Conservation (phyloP, 2,113 vertebrate genomes). For the Oreochromis niloticus region DNA sequence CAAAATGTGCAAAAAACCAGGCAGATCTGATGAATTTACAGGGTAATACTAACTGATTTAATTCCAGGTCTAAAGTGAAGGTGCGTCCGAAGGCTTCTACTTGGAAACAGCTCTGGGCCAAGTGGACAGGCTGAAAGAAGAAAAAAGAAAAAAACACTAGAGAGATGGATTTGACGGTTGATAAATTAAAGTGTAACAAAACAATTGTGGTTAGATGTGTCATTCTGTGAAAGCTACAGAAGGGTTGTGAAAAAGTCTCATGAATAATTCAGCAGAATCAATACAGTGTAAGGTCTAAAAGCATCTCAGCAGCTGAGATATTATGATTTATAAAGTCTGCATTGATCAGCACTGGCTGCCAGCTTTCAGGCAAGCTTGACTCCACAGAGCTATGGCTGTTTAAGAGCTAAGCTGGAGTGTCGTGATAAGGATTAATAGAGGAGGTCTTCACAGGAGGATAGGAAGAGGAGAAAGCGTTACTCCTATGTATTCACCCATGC, state of each 20-base stretch:
- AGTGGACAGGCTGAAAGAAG: slow-evolving; percentile 75
- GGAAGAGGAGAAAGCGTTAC: background rate
- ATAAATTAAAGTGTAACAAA: slow-evolving; percentile 9
- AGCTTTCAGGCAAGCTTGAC: background rate
- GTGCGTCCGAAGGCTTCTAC: slow-evolving; percentile 79
- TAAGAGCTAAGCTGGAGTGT: background rate
- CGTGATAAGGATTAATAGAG: background rate
- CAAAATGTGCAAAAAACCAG: background rate
- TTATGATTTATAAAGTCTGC: slow-evolving; percentile 33
- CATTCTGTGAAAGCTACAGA: background rate
- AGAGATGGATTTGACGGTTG: background rate
- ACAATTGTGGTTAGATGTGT: background rate
- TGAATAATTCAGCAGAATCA: slow-evolving; percentile 53
- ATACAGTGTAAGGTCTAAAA: slow-evolving; percentile 20
- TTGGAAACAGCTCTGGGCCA: slow-evolving; percentile 85
- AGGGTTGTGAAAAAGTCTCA: background rate
- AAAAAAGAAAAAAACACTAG: background rate
- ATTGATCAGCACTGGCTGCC: slow-evolving; percentile 23
- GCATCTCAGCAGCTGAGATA: slow-evolving; percentile 9
- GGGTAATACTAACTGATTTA: slow-evolving; percentile 82
- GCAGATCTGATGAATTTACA: background rate
- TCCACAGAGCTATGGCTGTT: background rate
- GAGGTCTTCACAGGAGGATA: background rate
- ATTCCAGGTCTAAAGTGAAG: slow-evolving; percentile 85
- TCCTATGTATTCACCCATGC: slow-evolving; percentile 1